A percentile compares a stretch with the other conserved stretches of the same genome.
phyloP scores from a whole-genome alignment of 2,888 invertebrate species.

The Polietes domitor region DNA sequence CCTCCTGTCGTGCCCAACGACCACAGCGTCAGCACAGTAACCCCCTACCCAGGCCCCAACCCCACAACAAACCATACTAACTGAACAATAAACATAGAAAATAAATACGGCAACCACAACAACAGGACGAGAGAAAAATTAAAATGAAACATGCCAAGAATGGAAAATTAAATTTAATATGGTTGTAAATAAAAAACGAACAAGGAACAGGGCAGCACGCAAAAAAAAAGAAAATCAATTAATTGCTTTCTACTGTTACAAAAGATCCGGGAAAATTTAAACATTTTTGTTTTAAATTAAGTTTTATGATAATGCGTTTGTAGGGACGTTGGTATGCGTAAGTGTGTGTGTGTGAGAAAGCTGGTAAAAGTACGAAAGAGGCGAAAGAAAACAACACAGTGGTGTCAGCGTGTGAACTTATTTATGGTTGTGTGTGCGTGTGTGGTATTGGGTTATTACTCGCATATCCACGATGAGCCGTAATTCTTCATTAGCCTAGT shows the following conservation, averaged over 20 bases:
- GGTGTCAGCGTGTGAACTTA: not conserved
- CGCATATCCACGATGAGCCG: conserved; percentile 68
- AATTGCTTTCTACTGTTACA: conserved; percentile 26
- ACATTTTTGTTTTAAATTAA: conserved; percentile 23
- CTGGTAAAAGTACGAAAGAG: not conserved
- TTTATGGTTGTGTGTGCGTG: not conserved
- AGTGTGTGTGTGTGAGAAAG: not conserved
- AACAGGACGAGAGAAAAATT: conserved; percentile 15
- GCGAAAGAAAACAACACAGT: no score
- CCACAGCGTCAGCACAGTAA: conserved; percentile 22
- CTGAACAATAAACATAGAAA: conserved; percentile 28
- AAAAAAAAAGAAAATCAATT: conserved; percentile 19
- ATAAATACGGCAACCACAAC: conserved; percentile 37
- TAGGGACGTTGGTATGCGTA: not conserved
- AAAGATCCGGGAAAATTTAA: conserved; percentile 16
- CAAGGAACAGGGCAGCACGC: not conserved
- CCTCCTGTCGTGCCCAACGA: conserved; percentile 9
- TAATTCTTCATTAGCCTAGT: conserved; percentile 79
- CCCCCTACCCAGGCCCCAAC: not conserved
- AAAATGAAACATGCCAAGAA: conserved; percentile 26
- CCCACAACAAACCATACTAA: conserved; percentile 9
- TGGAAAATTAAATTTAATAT: conserved; percentile 18
- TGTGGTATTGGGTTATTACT: conserved; percentile 45
- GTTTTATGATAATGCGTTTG: conserved; percentile 5
- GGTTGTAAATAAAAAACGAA: conserved; percentile 21